Evolutionary conservation across 2,888 invertebrate species (phyloP).

Genomic region (Pharmacophagus antenor): DNA sequence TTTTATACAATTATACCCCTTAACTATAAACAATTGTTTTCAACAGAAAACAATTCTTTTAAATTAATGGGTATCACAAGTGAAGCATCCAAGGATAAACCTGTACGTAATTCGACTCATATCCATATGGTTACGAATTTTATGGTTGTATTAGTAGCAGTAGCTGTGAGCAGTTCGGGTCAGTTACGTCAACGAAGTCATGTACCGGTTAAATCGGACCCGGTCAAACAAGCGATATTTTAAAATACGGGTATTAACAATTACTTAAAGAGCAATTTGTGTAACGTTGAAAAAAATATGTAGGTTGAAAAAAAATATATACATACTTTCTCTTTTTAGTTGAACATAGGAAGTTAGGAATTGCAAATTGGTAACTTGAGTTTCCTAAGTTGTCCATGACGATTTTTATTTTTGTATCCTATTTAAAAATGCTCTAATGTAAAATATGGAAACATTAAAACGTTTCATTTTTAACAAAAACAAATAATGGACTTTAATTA

Average conservation of each 20-base stretch:
- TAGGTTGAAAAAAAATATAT: not conserved
- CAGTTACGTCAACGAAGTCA: conserved; percentile 6
- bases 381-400: too few species aligned
- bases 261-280: conserved; percentile 1
- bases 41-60: too few species aligned
- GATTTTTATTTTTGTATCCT: too few species aligned
- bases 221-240: conserved; percentile 22
- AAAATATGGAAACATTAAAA: too few species aligned
- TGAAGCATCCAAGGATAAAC: too few species aligned
- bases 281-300: not conserved
- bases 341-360: not conserved
- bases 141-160: not conserved
- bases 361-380: not conserved
- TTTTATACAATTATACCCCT: too few species aligned
- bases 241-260: conserved; percentile 2
- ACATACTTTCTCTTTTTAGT: not conserved
- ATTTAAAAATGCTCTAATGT: too few species aligned
- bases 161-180: not conserved
- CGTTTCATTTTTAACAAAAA: too few species aligned
- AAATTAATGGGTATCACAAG: too few species aligned
- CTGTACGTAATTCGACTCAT: not conserved
- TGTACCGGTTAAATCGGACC: conserved; percentile 5
- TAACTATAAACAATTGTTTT: too few species aligned
- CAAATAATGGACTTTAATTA: too few species aligned
- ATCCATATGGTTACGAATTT: not conserved